A percentile compares a stretch with the other conserved stretches of the same genome.
Evolutionary conservation across 2,113 vertebrate genomes (phyloP).

Genomic region (Solea solea): DNA sequence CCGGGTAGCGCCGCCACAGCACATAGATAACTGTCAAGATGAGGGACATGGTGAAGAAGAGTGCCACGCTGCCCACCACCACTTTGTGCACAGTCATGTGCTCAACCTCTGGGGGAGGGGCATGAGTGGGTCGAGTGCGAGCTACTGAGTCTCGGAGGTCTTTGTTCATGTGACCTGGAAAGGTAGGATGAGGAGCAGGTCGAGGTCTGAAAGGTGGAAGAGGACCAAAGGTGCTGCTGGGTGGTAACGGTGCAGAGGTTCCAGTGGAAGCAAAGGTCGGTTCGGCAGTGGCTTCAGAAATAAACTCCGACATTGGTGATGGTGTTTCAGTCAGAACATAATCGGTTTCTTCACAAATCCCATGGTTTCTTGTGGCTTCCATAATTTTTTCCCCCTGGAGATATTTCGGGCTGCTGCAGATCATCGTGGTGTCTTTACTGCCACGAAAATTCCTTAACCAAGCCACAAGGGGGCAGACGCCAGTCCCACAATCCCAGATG

Average conservation of each 20-base stretch:
- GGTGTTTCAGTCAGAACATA: slow-evolving; percentile 76
- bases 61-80: slow-evolving; percentile 94
- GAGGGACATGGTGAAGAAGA: slow-evolving; percentile 94
- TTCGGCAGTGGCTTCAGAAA: slow-evolving; percentile 71
- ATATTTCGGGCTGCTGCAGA: slow-evolving; percentile 95
- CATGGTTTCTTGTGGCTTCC: slow-evolving; percentile 90
- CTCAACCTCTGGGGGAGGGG: slow-evolving; percentile 88
- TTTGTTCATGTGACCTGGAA: slow-evolving; percentile 83
- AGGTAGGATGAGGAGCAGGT: slow-evolving; percentile 85
- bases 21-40: slow-evolving; percentile 95
- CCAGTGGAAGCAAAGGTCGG: slow-evolving; percentile 86
- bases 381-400: slow-evolving; percentile 97
- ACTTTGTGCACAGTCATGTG: slow-evolving; percentile 97
- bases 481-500: slow-evolving; percentile 96
- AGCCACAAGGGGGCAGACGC: slow-evolving; percentile 92
- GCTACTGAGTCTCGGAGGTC: slow-evolving; percentile 68
- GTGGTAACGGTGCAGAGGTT: slow-evolving; percentile 66
- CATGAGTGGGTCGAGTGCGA: slow-evolving; percentile 73
- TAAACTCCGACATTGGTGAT: slow-evolving; percentile 73
- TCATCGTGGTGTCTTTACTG: slow-evolving; percentile 97
- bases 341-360: slow-evolving; percentile 88
- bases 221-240: slow-evolving; percentile 72
- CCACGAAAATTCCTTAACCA: slow-evolving; percentile 98
- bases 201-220: slow-evolving; percentile 84
- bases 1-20: slow-evolving; percentile 95